Evolutionary conservation across 2,113 vertebrate species (phyloP), one percentile per base, ranked within the genome.

Genomic region (Oostethus manadensis): DNA sequence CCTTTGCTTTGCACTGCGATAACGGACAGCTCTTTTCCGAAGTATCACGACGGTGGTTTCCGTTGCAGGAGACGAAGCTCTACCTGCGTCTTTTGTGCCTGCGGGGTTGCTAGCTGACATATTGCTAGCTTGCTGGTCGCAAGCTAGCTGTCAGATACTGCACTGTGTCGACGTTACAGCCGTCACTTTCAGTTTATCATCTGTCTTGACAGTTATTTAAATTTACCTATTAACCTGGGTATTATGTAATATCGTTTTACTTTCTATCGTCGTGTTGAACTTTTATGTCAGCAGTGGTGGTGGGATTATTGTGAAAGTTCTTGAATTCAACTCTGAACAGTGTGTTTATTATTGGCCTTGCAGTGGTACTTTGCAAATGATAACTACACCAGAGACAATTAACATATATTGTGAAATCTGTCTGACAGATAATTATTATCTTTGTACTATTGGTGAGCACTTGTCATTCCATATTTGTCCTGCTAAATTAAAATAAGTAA

Each of bases 31-130:
- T 38, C 10, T 48, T 35, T 46, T 51, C n/a, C 22, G 20, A 15
- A 6, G 1, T 1, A 2, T 20, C 16, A 15, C 7, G 5, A 17
- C 1, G 6, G 35, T 13, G 49, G 20, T 26, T 3, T 50, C 23
- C 0, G 33, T 14, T 21, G 35, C 55, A 29, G 22, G 61, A 45
- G 64, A 2, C 48, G 29, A 53, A 62, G 69, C 70, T 44, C 55
- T 22, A 53, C 66, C 75, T 74, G 79, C 73, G 77, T 79, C 64
- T 84, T n/a, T 79, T 82, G 77, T 82, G 80, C 68, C 75, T 77
- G 75, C 69, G 77, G 72, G 71, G 66, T 58, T 73, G 70, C 76
- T 80, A 80, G 73, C 72, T 83, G 76, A 77, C 76, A 75, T 65
- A 70, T 26, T 68, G 80, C 66, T 84, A 76, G 72, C 59, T 51